These are phyloP conservation scores for Tachycineta bicolor DNA, from an alignment of 2,113 vertebrate genomes.

Conservation along the genomic window DNA sequence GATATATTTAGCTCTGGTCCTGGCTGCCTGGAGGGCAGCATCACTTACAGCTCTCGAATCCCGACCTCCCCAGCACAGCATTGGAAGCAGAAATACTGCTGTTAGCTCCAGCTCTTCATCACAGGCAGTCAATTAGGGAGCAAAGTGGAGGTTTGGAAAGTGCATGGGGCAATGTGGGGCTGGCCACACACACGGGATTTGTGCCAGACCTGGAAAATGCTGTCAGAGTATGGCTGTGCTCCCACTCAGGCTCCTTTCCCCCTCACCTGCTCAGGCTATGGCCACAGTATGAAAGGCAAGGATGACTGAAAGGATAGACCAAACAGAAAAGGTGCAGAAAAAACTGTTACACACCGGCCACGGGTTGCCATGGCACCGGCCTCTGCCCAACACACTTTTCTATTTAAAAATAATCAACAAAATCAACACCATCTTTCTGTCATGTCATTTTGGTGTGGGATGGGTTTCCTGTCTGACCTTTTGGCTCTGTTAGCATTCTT, in stretches of 20 bases:
- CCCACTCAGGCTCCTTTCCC: background rate
- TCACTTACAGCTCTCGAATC: accelerated
- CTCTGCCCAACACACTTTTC: background rate
- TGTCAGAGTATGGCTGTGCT: accelerated
- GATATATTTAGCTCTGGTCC: background rate
- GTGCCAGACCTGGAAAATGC: background rate
- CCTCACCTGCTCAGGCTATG: background rate
- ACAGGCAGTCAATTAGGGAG: background rate
- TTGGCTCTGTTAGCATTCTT: background rate
- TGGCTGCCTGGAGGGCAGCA: background rate
- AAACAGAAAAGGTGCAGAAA: background rate
- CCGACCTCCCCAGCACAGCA: accelerated
- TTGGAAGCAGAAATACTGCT: background rate
- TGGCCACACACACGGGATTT: accelerated
- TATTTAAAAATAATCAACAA: background rate
- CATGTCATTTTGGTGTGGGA: background rate
- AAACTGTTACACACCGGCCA: background rate
- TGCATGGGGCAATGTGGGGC: accelerated
- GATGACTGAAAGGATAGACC: background rate
- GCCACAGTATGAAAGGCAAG: background rate
- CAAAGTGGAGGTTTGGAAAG: background rate
- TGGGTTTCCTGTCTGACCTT: background rate
- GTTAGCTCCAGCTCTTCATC: background rate
- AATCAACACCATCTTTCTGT: background rate
- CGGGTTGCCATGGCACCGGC: background rate